Base-by-base conservation (phyloP, 1,140 invertebrate genomes). In the Asbolus verrucosus region DNA sequence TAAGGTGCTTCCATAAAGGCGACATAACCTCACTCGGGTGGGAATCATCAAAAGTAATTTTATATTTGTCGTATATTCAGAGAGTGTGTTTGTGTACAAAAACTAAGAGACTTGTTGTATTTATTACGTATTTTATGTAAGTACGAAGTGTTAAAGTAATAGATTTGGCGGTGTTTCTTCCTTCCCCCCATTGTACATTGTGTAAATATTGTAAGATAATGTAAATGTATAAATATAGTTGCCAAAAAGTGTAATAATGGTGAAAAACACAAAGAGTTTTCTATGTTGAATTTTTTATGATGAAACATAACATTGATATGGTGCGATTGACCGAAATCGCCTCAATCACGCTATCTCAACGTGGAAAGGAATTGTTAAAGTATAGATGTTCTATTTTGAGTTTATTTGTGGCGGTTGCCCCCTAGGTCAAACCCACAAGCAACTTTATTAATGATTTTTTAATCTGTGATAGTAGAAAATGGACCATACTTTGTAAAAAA, bases 401-500 rank as follows among this genome's bases (percentile, higher is more conserved):
- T 63, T 63, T 41, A 16, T 18, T 50, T 21, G 16, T n/a, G 13
- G 31, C 31, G 43, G 2, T 21, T 9, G 11, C 38, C 65, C 2
- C 6, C 2, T 2, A 1, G 46, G 59, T 19, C 39, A 66, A 65
- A 54, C 66, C 62, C 30, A 21, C 50, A 59, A 59, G 8, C 11
- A 19, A 15, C 41, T 11, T 54, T 27, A 54, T 77, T 76, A 73
- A 75, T 80, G 72, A 74, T 75, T 78, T 79, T 80, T 76, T 77
- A 77, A 80, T 76, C 80, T 81, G 80, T 81, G 80, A 81, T 81
- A 81, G 78, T 81, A 80, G 79, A 74, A 75, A 74, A 76, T 75
- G 80, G 79, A 80, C 80, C 79, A 80, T 75, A 77, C 77, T 80
- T 80, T 81, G 80, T 81, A 81, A 81, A 79, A 77, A 79, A 67